Evolutionary conservation across 2,113 vertebrate genomes (phyloP).

Genomic region (Pseudopodoces humilis): DNA sequence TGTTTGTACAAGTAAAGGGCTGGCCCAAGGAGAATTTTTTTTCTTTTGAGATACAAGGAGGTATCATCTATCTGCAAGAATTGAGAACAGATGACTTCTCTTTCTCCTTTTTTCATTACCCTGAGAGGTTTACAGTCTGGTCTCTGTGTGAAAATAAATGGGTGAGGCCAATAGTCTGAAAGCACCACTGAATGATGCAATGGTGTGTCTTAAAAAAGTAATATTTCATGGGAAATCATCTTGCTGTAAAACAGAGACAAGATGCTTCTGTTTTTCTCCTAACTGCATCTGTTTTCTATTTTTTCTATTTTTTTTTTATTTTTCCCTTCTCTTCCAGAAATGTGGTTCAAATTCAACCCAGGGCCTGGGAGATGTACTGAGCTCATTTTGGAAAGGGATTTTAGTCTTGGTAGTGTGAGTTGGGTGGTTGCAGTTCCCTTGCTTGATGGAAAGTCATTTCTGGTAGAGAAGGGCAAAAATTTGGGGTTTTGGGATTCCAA

Average conservation of each 20-base stretch:
- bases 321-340: background rate
- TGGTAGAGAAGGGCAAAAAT: background rate
- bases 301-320: background rate
- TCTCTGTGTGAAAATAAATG: conserved; percentile 25
- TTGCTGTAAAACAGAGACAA: background rate
- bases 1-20: background rate
- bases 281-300: background rate
- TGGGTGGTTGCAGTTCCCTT: background rate
- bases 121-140: background rate
- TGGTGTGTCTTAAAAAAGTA: conserved; percentile 1
- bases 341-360: background rate
- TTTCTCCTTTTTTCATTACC: background rate
- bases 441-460: background rate
- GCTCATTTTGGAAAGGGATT: background rate
- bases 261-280: background rate
- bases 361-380: background rate
- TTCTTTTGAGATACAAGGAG: background rate
- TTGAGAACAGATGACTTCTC: background rate
- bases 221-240: conserved; percentile 42
- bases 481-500: background rate
- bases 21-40: background rate
- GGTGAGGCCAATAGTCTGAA: background rate
- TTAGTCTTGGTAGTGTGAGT: background rate
- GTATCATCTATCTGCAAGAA: background rate
- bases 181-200: conserved; percentile 23